Percentiles rank a stretch among this genome's conserved stretches.
These are phyloP conservation scores for Mythimna vitellina DNA, from an alignment of 2,888 invertebrate species.

Conservation along the genomic window DNA sequence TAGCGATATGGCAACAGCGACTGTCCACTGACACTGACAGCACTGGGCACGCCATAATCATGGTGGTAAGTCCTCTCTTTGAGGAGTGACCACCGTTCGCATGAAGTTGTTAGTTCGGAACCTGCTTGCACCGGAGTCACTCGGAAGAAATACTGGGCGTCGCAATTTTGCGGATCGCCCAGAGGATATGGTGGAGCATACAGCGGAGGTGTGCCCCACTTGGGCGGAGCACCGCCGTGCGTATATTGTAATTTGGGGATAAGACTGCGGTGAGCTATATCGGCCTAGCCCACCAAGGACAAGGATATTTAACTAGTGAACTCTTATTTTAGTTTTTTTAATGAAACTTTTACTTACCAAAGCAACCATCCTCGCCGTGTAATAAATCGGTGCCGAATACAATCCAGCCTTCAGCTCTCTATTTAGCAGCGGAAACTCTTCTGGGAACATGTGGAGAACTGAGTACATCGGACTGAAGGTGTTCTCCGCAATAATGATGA, in stretches of 20 bases:
- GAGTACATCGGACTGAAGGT: slow-evolving; percentile 98
- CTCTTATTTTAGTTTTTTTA: not conserved
- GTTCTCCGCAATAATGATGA: slow-evolving; percentile 97
- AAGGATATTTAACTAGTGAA: not conserved
- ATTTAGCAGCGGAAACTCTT: slow-evolving; percentile 94
- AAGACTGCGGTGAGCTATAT: not conserved
- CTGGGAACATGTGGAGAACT: slow-evolving; percentile 95
- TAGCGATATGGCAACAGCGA: too few species aligned
- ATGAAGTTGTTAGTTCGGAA: too few species aligned
- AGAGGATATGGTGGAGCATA: too few species aligned
- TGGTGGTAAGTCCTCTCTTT: too few species aligned
- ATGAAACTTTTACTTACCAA: slow-evolving; percentile 90
- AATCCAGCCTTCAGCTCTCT: slow-evolving; percentile 96
- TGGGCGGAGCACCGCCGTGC: too few species aligned
- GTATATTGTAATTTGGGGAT: not conserved
- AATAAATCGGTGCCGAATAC: slow-evolving; percentile 95
- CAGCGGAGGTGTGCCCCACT: too few species aligned
- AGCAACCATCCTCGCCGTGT: slow-evolving; percentile 94
- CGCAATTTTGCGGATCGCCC: too few species aligned
- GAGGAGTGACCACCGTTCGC: too few species aligned
- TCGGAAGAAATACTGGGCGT: too few species aligned
- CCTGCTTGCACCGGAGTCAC: too few species aligned
- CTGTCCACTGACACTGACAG: too few species aligned
- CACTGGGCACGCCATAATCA: too few species aligned
- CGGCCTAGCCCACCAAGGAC: not conserved